Evolutionary conservation across 2,113 vertebrate genomes (phyloP).

Genomic region (Brachirus orientalis): DNA sequence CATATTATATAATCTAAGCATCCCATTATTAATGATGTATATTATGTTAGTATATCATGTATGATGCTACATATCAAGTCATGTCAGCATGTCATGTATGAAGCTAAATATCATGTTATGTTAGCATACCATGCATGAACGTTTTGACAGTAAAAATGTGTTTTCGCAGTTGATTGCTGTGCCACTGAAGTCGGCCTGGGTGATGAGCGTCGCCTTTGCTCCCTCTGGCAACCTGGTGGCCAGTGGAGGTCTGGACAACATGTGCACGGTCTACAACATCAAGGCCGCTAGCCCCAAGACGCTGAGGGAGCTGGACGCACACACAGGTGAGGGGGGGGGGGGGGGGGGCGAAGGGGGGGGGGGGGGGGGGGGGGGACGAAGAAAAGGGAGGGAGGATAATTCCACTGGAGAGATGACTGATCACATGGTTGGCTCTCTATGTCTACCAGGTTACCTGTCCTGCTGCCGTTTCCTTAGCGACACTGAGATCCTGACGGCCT

Average conservation of each 20-base stretch:
- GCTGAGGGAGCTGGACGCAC: conserved; percentile 81
- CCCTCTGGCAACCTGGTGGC: conserved; percentile 84
- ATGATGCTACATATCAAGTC: no score
- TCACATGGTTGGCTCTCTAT: not conserved
- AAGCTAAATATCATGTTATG: no score
- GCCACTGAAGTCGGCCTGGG: conserved; percentile 85
- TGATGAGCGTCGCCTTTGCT: conserved; percentile 84
- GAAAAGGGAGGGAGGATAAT: not conserved
- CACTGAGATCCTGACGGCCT: conserved; percentile 80
- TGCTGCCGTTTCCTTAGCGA: conserved; percentile 84
- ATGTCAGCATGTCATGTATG: no score
- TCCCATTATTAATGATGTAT: no score
- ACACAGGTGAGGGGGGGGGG: conserved; percentile 77
- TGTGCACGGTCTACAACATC: conserved; percentile 83
- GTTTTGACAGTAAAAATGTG: not conserved
- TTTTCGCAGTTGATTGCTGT: conserved; percentile 75
- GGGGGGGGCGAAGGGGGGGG: no score
- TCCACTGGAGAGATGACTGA: not conserved
- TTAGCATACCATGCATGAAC: no score
- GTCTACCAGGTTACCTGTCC: conserved; percentile 78
- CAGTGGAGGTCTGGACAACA: conserved; percentile 83
- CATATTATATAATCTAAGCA: no score
- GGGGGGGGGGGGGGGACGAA: no score
- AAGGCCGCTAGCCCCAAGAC: conserved; percentile 78
- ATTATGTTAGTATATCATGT: no score